These are phyloP conservation scores for Ceratosolen solmsi DNA, from an alignment of 1,140 invertebrate genomes.

Conservation along the genomic window DNA sequence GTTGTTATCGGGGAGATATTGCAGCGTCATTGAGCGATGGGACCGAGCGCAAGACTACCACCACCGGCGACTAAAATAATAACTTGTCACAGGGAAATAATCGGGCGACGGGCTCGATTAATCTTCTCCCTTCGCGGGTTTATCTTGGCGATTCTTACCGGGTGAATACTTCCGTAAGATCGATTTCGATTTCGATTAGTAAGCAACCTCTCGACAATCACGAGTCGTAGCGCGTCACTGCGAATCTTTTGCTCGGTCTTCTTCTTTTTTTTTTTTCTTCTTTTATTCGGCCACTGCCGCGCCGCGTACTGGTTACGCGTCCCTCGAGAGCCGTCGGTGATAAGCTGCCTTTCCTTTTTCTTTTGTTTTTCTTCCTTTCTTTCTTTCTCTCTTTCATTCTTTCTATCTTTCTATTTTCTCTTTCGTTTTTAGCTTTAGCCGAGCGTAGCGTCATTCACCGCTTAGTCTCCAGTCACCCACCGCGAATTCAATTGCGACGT, in stretches of 20 bases:
- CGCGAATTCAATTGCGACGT: background rate
- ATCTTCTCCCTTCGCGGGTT: background rate
- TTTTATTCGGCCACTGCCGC: too few relatives aligned
- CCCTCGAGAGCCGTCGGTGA: background rate
- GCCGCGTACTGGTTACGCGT: background rate
- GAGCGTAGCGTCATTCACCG: background rate
- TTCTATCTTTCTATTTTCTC: too few relatives aligned
- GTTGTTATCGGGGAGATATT: background rate
- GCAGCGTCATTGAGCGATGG: background rate
- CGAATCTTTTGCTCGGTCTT: background rate
- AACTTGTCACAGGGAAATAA: constrained; percentile 26
- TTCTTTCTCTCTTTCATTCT: too few relatives aligned
- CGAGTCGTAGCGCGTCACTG: background rate
- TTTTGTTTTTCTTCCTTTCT: background rate
- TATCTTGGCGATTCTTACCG: background rate
- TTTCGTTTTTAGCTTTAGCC: background rate
- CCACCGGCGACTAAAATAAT: constrained; percentile 31
- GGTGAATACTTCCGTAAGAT: constrained; percentile 14
- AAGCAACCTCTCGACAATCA: background rate
- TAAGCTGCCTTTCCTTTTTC: background rate
- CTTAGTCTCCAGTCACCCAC: background rate
- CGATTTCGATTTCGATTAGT: constrained; percentile 28
- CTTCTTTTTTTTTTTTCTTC: too few relatives aligned
- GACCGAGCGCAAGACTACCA: background rate
- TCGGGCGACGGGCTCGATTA: constrained; percentile 8